A percentile compares a stretch with the other conserved stretches of the same genome.
These are phyloP conservation scores for Edolisoma coerulescens DNA, from an alignment of 2,113 vertebrate species.

Conservation along the genomic window DNA sequence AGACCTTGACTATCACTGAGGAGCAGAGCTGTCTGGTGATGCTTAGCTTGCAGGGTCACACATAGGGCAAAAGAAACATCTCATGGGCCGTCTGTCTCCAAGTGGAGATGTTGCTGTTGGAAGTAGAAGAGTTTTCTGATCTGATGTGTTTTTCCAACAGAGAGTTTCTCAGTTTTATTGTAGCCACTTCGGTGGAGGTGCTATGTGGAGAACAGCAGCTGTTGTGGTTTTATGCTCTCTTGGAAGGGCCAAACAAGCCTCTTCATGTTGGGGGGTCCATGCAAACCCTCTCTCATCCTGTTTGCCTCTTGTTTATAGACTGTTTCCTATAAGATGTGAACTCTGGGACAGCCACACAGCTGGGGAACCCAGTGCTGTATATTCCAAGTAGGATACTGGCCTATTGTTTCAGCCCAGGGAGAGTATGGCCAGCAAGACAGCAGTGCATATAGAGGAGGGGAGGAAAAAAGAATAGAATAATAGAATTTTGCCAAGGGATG, in stretches of 20 bases:
- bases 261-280: neutral
- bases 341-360: neutral
- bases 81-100: neutral
- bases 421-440: neutral
- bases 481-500: neutral
- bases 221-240: neutral
- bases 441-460: too few relatives aligned
- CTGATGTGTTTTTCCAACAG: neutral
- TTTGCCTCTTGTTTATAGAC: neutral
- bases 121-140: neutral
- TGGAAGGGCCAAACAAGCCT: neutral
- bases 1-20: neutral
- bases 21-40: neutral
- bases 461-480: neutral
- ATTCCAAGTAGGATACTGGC: neutral
- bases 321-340: neutral
- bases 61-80: fast-evolving
- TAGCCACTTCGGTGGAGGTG: neutral
- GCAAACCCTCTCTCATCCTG: neutral
- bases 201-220: neutral
- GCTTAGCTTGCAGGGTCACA: neutral
- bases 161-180: neutral
- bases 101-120: neutral
- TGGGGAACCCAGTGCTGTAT: neutral
- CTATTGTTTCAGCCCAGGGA: neutral